Evolutionary conservation across 2,888 invertebrate species (phyloP), one percentile per base, ranked within the genome.

Genomic region (Kuschelorhynchus macadamiae): DNA sequence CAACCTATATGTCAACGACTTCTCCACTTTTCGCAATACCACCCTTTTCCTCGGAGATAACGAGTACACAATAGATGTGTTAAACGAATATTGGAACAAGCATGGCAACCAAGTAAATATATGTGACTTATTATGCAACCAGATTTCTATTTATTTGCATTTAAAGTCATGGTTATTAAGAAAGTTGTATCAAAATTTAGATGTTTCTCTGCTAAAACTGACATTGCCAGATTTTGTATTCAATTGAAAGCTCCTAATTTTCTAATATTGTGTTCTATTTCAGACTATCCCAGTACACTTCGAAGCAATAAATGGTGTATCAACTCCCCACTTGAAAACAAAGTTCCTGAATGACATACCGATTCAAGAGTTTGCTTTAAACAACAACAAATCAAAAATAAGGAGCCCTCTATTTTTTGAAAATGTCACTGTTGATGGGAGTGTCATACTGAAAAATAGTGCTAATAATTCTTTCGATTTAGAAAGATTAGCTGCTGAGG

Each of bases 71-170:
- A 39, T 61, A 1, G 70, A 77, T 66, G 50, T 75, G 20, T 41
- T 70, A 11, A 63, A 77, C 14, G 67, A 75, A 42, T 83, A 79
- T 70, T 83, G 83, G 83, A 76, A 76, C n/a, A 83, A 81, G 74
- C 78, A 64, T 61, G 76, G 73, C 50, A 68, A 77, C 63, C 83
- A 83, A 74, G 81, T 80, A 72, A 60, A 59, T 21, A n/a, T 12
- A 49, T 44, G n/a, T n/a, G n/a, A n/a, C n/a, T n/a, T n/a, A n/a
- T n/a, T n/a, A n/a, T n/a, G n/a, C n/a, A n/a, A n/a, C n/a, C n/a
- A n/a, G n/a, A n/a, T n/a, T n/a, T n/a, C n/a, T n/a, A n/a, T n/a
- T n/a, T n/a, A n/a, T n/a, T n/a, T n/a, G n/a, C n/a, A n/a, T n/a
- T n/a, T n/a, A n/a, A n/a, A n/a, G n/a, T n/a, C n/a, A n/a, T n/a